Percentiles rank a stretch among this genome's conserved stretches.
These are phyloP conservation scores for Tipula confusa DNA, from an alignment of 2,888 invertebrate genomes.

Conservation along the genomic window DNA sequence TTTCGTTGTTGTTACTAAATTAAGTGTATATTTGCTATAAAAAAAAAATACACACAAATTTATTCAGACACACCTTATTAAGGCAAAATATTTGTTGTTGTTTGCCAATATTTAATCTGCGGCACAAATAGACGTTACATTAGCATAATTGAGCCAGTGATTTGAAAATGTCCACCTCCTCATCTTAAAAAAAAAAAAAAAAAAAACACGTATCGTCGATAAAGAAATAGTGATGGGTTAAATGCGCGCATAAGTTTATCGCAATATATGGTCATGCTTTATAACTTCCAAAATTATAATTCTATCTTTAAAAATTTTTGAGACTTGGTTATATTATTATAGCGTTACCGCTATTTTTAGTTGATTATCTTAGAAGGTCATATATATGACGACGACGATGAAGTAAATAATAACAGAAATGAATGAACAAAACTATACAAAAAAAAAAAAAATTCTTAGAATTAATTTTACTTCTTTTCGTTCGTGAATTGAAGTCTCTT, in stretches of 20 bases:
- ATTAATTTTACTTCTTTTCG: neutral
- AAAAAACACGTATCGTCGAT: too few species aligned
- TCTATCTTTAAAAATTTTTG: neutral
- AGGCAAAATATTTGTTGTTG: neutral
- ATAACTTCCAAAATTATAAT: neutral
- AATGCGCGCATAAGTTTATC: neutral
- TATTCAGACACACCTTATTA: neutral
- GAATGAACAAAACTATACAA: neutral
- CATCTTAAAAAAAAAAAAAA: too few species aligned
- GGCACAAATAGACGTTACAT: neutral
- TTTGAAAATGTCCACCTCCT: neutral
- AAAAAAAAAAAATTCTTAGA: neutral
- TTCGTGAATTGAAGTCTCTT: constrained; percentile 12
- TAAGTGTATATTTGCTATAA: neutral
- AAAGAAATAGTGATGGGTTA: neutral
- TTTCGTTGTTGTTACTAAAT: neutral
- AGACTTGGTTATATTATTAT: neutral
- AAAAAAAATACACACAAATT: neutral
- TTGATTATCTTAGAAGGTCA: constrained; percentile 25
- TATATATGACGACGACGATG: neutral
- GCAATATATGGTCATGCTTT: constrained; percentile 7
- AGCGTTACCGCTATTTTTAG: constrained; percentile 25
- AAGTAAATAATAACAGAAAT: neutral
- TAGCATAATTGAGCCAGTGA: neutral
- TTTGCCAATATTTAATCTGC: neutral